Base-by-base conservation (phyloP, 2,888 invertebrate genomes). In the Mesochorus sp. region DNA sequence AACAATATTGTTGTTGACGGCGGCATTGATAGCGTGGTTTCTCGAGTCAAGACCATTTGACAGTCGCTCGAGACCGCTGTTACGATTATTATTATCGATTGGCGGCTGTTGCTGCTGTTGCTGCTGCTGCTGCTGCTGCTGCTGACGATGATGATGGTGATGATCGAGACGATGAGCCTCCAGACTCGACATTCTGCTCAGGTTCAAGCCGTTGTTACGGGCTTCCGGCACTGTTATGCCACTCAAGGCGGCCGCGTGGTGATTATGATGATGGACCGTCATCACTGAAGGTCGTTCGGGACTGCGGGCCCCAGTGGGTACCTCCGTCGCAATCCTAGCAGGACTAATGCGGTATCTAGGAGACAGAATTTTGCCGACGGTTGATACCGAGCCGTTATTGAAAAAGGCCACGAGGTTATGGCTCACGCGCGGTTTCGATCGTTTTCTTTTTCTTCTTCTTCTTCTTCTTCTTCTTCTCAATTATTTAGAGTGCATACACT, bases 221-320 rank as follows among this genome's bases (percentile, higher is more conserved):
- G 81, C 66, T 71, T 79, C 79, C 75, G 79, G 81, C 59, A 88
- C 87, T 74, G 89, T 82, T 75, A 90, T 88, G 85, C 90, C 90
- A 83, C 88, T 90, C 66, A 89, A 86, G 79, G 90, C 90, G 80
- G 89, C 89, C 88, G 90, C 89, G 88, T 91, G 90, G 87, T 90
- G 91, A 84, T 88, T 89, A 82, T 89, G 89, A 71, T 89, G 90
- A 85, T 87, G 87, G 88, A 91, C 91, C 90, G 91, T 91, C 91
- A 91, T 91, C 85, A 89, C 90, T 62, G 83, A 84, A 77, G 86
- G 83, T 84, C 85, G 82, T 81, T 83, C 86, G 83, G 88, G 86
- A 85, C 87, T 89, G 80, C 84, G 84, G 83, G 88, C 87, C 85
- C 89, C 89, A 81, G 89, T 82, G 81, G 87, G 87, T 85, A 88